phyloP scores from a whole-genome alignment of 2,888 invertebrate genomes.

The Hemaris fuciformis region DNA sequence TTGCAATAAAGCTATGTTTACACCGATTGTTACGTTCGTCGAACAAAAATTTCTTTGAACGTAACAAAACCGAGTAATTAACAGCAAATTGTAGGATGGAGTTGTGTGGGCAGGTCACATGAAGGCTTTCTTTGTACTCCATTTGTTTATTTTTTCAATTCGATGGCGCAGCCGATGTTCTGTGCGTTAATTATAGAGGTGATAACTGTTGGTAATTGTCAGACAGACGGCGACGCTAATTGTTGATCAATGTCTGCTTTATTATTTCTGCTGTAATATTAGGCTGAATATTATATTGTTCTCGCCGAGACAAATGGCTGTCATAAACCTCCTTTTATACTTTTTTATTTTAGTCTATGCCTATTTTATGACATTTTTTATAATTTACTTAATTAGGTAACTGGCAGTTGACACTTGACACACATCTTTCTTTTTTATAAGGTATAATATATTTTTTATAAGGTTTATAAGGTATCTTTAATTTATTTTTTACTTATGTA shows the following conservation, averaged over 20 bases:
- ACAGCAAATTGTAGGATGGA: conserved; percentile 64
- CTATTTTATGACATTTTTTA: no score
- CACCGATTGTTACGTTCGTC: conserved; percentile 52
- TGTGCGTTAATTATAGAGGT: conserved; percentile 57
- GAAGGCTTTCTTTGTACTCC: conserved; percentile 68
- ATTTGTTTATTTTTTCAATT: conserved; percentile 70
- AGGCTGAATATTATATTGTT: conserved; percentile 1
- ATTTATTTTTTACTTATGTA: no score
- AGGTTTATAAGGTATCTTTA: no score
- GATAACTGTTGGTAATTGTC: conserved; percentile 45
- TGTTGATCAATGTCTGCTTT: conserved; percentile 45
- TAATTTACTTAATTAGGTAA: no score
- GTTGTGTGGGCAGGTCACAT: conserved; percentile 65
- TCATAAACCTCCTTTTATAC: neutral
- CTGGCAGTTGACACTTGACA: no score
- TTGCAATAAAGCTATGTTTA: conserved; percentile 5
- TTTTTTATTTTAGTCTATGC: no score
- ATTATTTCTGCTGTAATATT: conserved; percentile 23
- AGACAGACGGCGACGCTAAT: conserved; percentile 40
- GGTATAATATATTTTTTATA: no score
- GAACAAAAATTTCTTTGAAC: conserved; percentile 61
- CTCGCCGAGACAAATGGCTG: neutral
- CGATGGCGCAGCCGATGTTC: conserved; percentile 45
- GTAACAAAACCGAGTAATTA: conserved; percentile 61
- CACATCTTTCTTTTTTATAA: no score